phyloP scores from a whole-genome alignment of 2,888 invertebrate species.

The Peribatodes rhomboidaria region DNA sequence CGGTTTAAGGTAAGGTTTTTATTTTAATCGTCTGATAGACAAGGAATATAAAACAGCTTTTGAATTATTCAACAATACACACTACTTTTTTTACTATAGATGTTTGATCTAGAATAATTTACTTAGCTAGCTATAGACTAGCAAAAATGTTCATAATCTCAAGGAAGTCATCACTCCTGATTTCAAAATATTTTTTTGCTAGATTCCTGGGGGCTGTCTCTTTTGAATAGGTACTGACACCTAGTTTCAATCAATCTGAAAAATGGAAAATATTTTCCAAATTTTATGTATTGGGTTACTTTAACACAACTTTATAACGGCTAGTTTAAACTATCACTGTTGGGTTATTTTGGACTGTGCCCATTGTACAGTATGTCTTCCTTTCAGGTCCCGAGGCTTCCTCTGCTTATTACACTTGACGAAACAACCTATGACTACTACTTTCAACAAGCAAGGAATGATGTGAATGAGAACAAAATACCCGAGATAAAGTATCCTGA shows the following conservation, averaged over 20 bases:
- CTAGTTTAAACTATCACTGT: too few relatives aligned
- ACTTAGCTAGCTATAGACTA: too few relatives aligned
- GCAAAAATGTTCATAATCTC: too few relatives aligned
- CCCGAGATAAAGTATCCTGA: conserved; percentile 93
- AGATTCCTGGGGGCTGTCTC: too few relatives aligned
- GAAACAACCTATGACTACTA: conserved; percentile 93
- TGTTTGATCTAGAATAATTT: not conserved
- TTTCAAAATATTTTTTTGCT: too few relatives aligned
- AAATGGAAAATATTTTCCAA: too few relatives aligned
- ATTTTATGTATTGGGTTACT: too few relatives aligned
- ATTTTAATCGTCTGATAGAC: not conserved
- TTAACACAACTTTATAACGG: too few relatives aligned
- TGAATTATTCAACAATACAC: not conserved
- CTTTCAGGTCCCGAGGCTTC: conserved; percentile 86
- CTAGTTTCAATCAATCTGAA: too few relatives aligned
- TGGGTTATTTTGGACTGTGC: too few relatives aligned
- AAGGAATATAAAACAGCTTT: conserved; percentile 1
- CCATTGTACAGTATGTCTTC: not conserved
- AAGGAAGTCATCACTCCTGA: too few relatives aligned
- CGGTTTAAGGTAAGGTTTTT: conserved; percentile 89
- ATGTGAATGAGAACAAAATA: conserved; percentile 93
- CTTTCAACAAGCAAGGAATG: conserved; percentile 93
- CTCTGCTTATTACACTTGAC: conserved; percentile 89
- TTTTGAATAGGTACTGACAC: too few relatives aligned
- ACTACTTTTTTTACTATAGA: not conserved